Percentiles rank a stretch among this genome's conserved stretches.
Evolutionary conservation across 2,888 invertebrate genomes (phyloP).

Genomic region (Ctena decussata): DNA sequence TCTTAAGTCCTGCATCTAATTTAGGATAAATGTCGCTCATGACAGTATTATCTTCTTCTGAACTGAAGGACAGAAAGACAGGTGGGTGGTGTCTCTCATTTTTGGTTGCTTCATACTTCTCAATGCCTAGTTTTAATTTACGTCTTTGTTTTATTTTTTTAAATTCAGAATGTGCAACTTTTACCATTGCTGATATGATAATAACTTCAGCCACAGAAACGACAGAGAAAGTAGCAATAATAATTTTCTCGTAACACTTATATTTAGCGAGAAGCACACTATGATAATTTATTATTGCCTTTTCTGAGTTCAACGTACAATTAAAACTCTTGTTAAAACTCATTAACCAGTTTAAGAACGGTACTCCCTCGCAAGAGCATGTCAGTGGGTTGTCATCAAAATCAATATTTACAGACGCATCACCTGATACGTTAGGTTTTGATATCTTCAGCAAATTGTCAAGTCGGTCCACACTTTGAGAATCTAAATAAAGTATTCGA

Average conservation of each 20-base stretch:
- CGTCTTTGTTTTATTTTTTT: neutral
- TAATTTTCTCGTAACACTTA: neutral
- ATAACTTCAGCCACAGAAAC: neutral
- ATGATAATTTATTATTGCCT: neutral
- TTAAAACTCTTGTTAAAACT: neutral
- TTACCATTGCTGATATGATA: neutral
- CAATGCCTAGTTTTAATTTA: neutral
- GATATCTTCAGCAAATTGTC: neutral
- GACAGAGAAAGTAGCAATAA: neutral
- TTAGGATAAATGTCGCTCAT: neutral
- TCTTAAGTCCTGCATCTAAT: neutral
- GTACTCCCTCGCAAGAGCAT: neutral
- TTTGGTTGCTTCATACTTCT: neutral
- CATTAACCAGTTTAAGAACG: neutral
- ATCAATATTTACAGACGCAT: neutral
- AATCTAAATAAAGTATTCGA: neutral
- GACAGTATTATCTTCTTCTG: neutral
- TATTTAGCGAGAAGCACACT: neutral
- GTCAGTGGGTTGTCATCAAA: neutral
- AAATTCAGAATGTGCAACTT: neutral
- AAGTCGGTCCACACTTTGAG: neutral
- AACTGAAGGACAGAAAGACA: neutral
- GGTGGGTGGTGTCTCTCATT: neutral
- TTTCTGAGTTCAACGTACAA: neutral
- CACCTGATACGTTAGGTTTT: too few species aligned